Conservation (phyloP, 30 jellyfish, hydroid and myxozoan genomes). For the Catostylus mosaicus region DNA sequence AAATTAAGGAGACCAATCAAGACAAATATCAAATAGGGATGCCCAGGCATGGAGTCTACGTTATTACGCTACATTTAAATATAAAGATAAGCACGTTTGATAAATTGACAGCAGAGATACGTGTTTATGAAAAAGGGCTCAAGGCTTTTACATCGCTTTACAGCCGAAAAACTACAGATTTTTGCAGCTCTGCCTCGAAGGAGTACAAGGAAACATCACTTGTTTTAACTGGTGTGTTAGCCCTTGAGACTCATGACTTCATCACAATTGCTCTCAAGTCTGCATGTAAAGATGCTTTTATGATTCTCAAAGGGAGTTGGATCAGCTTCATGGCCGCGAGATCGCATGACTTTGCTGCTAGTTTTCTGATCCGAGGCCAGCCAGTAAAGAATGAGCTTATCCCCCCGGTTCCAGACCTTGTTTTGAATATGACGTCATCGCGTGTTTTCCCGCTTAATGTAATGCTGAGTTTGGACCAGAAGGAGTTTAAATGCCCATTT, state of each 20-base stretch:
- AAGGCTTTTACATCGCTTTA: conserved; percentile 10
- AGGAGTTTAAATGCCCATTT: conserved; percentile 27
- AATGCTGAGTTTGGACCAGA: background rate
- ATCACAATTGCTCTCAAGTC: conserved; percentile 7
- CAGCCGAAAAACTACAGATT: background rate
- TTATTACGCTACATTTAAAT: conserved; percentile 28
- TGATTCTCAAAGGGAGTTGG: conserved; percentile 34
- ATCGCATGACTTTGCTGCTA: conserved; percentile 61
- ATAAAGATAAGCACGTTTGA: conserved; percentile 43
- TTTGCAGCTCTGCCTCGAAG: background rate
- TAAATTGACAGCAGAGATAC: conserved; percentile 12
- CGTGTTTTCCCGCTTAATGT: conserved; percentile 10
- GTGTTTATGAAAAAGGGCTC: conserved; percentile 42
- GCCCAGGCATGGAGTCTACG: conserved; percentile 64
- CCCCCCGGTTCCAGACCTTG: background rate
- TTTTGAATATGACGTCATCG: conserved; percentile 20
- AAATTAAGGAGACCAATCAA: background rate
- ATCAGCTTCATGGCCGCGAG: conserved; percentile 46
- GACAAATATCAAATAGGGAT: conserved; percentile 24
- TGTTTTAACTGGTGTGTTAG: conserved; percentile 29
- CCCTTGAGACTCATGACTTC: conserved; percentile 15
- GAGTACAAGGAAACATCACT: conserved; percentile 12
- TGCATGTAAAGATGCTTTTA: conserved; percentile 7
- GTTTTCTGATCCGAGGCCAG: conserved; percentile 1
- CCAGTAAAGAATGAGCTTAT: background rate